Evolutionary conservation across 2,113 vertebrate genomes (phyloP), one percentile per base, ranked within the genome.

Genomic region (Carassius auratus): DNA sequence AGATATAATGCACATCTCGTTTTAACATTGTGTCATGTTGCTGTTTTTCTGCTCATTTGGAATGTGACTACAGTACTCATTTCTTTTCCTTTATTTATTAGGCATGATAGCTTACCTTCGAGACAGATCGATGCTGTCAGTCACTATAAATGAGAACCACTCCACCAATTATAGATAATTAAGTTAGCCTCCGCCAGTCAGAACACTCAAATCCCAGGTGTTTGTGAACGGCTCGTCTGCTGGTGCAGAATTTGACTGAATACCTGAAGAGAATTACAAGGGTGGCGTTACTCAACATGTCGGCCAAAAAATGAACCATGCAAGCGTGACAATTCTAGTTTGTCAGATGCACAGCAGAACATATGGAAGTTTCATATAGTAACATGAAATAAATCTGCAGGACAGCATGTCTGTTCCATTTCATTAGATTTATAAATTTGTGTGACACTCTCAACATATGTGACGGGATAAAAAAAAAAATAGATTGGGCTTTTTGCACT

Each of bases 141-240:
- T 89, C 86, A 86, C 84, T 88, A 89, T 89, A 83, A 87, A 91
- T 89, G 85, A 90, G 87, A 87, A 85, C 59, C 89, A 85, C 88
- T 88, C 86, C 83, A 88, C 77, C 89, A 90, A 86, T 89, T 91
- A 90, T 69, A 87, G 86, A 88, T 88, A 78, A 89, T 89, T 87
- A 84, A 83, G 86, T 88, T 89, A 86, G 84, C 76, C 59, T 86
- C 76, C 52, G 62, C 87, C 87, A 89, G 84, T 88, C 87, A 86
- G 64, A 78, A 52, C 21, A 23, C 48, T 79, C 13, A 84, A 88
- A 86, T 86, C 84, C 62, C 80, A 73, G 33, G 71, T 84, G 68
- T 76, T 80, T 52, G 26, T 73, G 45, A 84, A 57, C 55, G 62
- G 69, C 57, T 78, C 62, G 12, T 68, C 79, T 76, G 79, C 19